Evolutionary conservation across 2,113 vertebrate genomes (phyloP).

Genomic region (Chionomys nivalis): DNA sequence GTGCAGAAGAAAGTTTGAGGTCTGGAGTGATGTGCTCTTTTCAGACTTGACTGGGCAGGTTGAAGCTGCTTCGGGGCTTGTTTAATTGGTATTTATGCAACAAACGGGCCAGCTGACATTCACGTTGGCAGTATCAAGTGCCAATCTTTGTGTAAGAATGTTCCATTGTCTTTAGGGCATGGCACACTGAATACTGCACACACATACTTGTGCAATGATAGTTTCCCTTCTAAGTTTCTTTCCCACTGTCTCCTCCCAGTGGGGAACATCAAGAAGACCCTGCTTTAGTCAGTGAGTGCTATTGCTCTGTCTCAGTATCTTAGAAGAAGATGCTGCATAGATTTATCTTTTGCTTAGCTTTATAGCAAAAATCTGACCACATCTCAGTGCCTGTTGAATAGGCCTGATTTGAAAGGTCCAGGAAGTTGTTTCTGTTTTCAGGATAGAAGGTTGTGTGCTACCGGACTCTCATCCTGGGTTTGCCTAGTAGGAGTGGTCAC

Average conservation of each 20-base stretch:
- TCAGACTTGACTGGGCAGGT: slow-evolving; percentile 64
- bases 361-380: not conserved
- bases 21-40: slow-evolving; percentile 57
- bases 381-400: not conserved
- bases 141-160: slow-evolving; percentile 81
- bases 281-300: not conserved
- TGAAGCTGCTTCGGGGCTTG: slow-evolving; percentile 68
- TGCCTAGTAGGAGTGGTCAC: not conserved
- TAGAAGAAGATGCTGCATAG: not conserved
- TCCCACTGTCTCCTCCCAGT: not conserved
- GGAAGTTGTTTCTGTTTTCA: slow-evolving; percentile 34
- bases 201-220: not conserved
- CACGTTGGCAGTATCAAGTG: slow-evolving; percentile 68
- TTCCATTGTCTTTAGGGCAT: slow-evolving; percentile 80
- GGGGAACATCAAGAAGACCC: not conserved
- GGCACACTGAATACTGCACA: slow-evolving; percentile 42
- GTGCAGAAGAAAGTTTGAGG: slow-evolving; percentile 46
- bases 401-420: not conserved
- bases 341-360: not conserved
- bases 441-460: not conserved
- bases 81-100: slow-evolving; percentile 81
- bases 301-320: not conserved
- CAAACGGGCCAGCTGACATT: slow-evolving; percentile 78
- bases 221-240: not conserved
- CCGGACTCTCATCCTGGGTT: not conserved